These are phyloP conservation scores for Dasysyrphus albostriatus DNA, from an alignment of 2,888 invertebrate genomes.

Conservation along the genomic window DNA sequence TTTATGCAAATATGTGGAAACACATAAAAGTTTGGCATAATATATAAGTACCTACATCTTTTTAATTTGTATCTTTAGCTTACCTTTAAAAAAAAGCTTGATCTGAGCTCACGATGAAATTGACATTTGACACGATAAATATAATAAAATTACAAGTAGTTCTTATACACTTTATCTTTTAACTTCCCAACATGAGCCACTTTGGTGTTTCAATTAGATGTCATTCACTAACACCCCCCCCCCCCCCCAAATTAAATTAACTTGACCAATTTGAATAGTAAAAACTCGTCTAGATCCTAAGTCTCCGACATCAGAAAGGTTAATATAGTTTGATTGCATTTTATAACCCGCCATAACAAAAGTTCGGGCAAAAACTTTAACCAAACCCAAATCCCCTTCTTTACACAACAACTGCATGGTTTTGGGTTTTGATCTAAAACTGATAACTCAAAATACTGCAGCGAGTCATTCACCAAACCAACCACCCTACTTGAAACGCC, in stretches of 20 bases:
- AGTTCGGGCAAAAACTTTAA: not conserved
- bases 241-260: not conserved
- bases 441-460: conserved; percentile 62
- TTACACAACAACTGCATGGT: conserved; percentile 28
- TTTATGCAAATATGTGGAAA: too few relatives aligned
- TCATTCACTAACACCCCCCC: not conserved
- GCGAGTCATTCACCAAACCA: conserved; percentile 14
- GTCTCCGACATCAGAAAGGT: conserved; percentile 14
- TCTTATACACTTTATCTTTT: too few relatives aligned
- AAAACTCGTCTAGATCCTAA: conserved; percentile 42
- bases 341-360: not conserved
- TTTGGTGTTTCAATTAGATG: not conserved
- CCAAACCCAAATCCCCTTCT: not conserved
- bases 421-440: conserved; percentile 46
- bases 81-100: too few relatives aligned
- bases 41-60: too few relatives aligned
- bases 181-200: not conserved
- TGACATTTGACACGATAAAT: too few relatives aligned
- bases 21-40: too few relatives aligned
- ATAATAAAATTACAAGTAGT: too few relatives aligned
- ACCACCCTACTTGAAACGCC: not conserved
- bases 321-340: conserved; percentile 12
- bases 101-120: too few relatives aligned
- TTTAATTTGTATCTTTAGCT: too few relatives aligned
- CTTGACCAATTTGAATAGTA: conserved; percentile 35